Base-by-base conservation (phyloP, 1,140 invertebrate genomes). In the Scaptomyza montana region DNA sequence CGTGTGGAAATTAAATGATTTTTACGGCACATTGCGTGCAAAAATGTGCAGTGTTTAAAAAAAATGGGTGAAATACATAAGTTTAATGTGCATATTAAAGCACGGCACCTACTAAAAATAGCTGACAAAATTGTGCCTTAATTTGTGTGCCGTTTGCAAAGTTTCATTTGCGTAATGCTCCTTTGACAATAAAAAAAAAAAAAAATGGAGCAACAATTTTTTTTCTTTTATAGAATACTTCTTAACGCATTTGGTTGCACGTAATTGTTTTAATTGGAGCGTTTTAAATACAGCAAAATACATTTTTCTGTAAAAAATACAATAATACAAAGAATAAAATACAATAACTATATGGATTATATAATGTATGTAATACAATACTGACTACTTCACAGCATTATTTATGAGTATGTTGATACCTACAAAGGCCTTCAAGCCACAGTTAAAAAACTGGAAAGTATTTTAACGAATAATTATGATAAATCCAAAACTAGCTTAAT, bases 1-100 rank as follows among this genome's bases (percentile, higher is more conserved):
- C 63, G 59, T 47, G 51, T n/a, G 39, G 53, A 69, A 78, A 73
- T 39, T 67, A 12, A 78, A 68, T 50, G 41, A 47, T 54, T 67
- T 51, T 65, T 39, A 47, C 47, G 57, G 10, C 45, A 21, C 16
- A 21, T 47, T 53, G 36, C 65, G 36, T 46, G 46, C 28, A 12
- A 30, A 56, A 30, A 6, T 13, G 3, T 4, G 45, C 10, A 21
- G 19, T n/a, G n/a, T 16, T 9, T 13, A 7, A 28, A 1, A 28
- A 33, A 4, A 33, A 33, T 25, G 21, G 21, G 49, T 36, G 61
- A 46, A 43, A n/a, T 71, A 80, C 72, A 10, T 19, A 51, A 51
- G 9, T 64, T 43, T n/a, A 28, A 33, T 45, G 5, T 28, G 12
- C 13, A 28, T 49, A 49, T 41, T 41, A 12, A 41, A 41, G 39